Evolutionary conservation across 2,797 vertebrate genomes (phyloP).

Genomic region (Ispidina lecontei): DNA sequence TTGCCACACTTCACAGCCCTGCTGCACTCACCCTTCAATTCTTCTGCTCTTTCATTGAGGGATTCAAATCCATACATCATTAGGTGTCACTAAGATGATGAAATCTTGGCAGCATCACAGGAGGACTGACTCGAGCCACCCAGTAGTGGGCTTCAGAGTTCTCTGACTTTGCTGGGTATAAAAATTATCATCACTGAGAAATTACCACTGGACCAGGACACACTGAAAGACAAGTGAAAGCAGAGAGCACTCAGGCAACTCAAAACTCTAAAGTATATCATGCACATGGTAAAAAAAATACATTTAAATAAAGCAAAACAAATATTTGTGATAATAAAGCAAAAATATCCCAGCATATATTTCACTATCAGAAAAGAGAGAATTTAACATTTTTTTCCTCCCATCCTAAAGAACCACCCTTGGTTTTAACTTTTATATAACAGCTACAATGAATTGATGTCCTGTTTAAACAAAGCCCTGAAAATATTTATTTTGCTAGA

Average conservation of each 20-base stretch:
- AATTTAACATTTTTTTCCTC: background rate
- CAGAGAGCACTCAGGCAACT: background rate
- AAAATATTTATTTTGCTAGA: conserved; percentile 27
- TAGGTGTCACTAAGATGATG: background rate
- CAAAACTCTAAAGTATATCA: background rate
- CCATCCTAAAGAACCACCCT: background rate
- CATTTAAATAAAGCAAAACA: background rate
- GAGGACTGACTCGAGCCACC: background rate
- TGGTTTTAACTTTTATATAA: background rate
- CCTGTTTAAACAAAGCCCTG: background rate
- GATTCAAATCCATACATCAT: background rate
- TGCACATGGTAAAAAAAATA: background rate
- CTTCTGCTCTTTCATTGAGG: background rate
- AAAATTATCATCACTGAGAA: background rate
- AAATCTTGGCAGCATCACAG: background rate
- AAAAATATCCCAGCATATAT: background rate
- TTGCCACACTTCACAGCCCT: background rate
- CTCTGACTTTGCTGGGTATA: background rate
- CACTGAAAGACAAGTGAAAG: background rate
- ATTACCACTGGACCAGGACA: background rate
- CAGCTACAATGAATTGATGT: background rate
- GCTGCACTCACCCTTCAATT: background rate
- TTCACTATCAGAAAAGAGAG: background rate
- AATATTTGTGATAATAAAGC: background rate
- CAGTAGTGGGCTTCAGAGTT: background rate